Evolutionary conservation across 2,888 invertebrate genomes (phyloP), one percentile per base, ranked within the genome.

Genomic region (Mesochorus sp.): DNA sequence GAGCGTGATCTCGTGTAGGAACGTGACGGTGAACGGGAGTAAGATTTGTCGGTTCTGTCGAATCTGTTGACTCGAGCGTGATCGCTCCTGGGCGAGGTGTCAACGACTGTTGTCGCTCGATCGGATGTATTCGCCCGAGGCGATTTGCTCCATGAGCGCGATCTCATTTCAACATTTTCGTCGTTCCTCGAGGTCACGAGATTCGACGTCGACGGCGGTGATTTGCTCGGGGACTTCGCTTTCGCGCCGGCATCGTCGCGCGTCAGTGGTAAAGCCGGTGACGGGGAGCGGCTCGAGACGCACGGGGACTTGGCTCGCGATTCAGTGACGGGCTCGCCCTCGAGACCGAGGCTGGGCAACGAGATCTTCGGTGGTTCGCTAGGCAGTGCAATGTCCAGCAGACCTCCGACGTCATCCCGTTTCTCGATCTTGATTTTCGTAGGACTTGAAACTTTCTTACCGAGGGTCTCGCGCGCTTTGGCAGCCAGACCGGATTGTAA

Each of bases 381-480:
- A 4, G 92, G 92, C 73, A 88, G 62, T 31, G 86, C 87, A n/a
- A 88, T 87, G 53, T 89, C 87, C 24, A 87, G 70, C 4, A 85
- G 74, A 17, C 59, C 84, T 0, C 86, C 87, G 17, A 61, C 82
- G 0, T 88, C 88, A 0, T 86, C 87, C 17, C 81, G 84, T 55
- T 83, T 86, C 17, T 89, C 89, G 1, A 86, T 44, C 53, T 88
- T 89, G 3, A 88, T 76, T 70, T 89, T 89, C 4, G 85, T 79
- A 0, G 90, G 89, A 75, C 87, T 88, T 26, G 86, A 87, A 0
- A 92, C 91, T 82, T 93, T 94, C 86, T 94, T 94, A 79, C 94
- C 94, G 70, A 94, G 90, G 1, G 92, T 92, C 86, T 95, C 95
- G 85, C 95, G 95, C 1, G 96, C 96, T 90, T 96, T 95, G 78